These are phyloP conservation scores for Chunga burmeisteri DNA, from an alignment of 2,113 vertebrate species.

Conservation along the genomic window DNA sequence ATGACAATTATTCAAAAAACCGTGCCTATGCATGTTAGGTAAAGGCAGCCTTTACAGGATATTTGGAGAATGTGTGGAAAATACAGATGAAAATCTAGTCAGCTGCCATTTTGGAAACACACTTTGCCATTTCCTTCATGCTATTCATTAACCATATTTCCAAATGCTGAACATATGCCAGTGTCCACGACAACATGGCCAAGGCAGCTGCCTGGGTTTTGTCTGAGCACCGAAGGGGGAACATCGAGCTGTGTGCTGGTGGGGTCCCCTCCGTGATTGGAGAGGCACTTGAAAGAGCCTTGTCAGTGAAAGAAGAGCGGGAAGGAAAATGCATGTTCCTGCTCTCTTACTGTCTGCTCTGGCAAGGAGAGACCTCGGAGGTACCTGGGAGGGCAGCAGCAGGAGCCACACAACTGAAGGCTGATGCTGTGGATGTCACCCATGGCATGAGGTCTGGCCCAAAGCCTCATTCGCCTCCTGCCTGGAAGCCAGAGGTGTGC, in stretches of 20 bases:
- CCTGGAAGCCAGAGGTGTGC: background rate
- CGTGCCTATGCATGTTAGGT: rapidly evolving
- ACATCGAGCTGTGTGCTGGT: background rate
- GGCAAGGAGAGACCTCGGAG: background rate
- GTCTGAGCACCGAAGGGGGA: background rate
- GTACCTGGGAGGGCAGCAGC: background rate
- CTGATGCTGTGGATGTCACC: background rate
- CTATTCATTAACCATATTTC: background rate
- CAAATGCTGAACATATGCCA: background rate
- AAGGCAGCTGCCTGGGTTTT: background rate
- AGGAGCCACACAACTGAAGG: rapidly evolving
- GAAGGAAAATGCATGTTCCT: background rate
- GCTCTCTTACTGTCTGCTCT: background rate
- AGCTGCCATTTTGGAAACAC: background rate
- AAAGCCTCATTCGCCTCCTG: rapidly evolving
- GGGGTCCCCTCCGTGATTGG: background rate
- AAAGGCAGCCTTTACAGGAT: background rate
- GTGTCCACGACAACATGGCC: background rate
- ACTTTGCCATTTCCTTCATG: background rate
- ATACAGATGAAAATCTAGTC: background rate
- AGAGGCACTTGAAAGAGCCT: background rate
- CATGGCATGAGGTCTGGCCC: rapidly evolving
- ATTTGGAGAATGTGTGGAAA: background rate
- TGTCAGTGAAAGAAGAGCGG: background rate
- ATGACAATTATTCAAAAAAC: background rate